Conservation (phyloP, 1,140 invertebrate genomes). For the Caerostris darwini region DNA sequence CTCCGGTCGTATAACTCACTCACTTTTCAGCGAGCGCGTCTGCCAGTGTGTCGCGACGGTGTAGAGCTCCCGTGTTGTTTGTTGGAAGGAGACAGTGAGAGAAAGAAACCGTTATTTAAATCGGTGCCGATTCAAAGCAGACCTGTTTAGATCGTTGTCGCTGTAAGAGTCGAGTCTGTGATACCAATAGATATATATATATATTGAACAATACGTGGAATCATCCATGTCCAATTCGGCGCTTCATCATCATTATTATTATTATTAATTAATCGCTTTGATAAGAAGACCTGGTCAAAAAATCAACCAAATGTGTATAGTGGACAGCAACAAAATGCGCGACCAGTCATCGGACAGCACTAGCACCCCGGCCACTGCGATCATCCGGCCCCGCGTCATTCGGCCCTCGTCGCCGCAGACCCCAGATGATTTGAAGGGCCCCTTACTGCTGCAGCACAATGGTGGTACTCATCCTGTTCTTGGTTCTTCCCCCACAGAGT, state of each 20-base stretch:
- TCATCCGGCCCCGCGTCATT: slow-evolving; percentile 63
- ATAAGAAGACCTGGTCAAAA: neutral
- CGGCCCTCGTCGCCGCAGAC: neutral
- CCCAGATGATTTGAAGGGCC: neutral
- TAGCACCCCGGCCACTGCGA: neutral
- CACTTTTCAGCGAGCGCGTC: slow-evolving; percentile 38
- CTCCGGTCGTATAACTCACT: slow-evolving; percentile 14
- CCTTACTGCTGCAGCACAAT: neutral
- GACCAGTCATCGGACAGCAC: slow-evolving; percentile 23
- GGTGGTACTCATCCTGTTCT: neutral
- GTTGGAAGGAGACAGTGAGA: too few species aligned
- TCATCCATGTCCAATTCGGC: too few species aligned
- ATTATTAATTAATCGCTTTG: neutral
- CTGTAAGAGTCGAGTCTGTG: slow-evolving; percentile 20
- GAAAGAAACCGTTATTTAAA: slow-evolving; percentile 31
- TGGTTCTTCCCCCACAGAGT: slow-evolving; percentile 83
- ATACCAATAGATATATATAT: slow-evolving; percentile 4
- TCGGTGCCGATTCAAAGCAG: neutral
- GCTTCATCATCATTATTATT: neutral
- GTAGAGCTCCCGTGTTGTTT: neutral
- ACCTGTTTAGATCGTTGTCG: neutral
- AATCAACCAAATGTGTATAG: slow-evolving; percentile 68
- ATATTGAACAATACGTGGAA: too few species aligned
- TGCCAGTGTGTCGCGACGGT: neutral
- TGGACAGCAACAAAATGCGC: slow-evolving; percentile 67